Conservation (phyloP, 2,888 invertebrate genomes). For the Andrena haemorrhoa region DNA sequence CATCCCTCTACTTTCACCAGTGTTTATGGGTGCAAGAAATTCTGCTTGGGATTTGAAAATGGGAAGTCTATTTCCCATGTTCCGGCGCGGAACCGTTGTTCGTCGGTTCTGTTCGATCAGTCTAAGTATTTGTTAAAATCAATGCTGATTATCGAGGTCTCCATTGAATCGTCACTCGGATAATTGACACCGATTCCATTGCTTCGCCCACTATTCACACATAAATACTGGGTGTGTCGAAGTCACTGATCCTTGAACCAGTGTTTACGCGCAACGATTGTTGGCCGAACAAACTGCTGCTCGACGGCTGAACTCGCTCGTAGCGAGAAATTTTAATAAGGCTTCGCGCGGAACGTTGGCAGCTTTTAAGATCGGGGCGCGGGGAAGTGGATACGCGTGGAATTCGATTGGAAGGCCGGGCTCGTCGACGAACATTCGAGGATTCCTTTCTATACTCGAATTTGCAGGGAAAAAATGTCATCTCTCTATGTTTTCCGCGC, state of each 20-base stretch:
- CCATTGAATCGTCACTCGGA: not conserved
- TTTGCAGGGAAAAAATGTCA: constrained; percentile 38
- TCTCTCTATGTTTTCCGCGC: constrained; percentile 43
- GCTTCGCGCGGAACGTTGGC: not conserved
- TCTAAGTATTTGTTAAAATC: not conserved
- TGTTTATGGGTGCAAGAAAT: not conserved
- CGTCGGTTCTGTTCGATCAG: not conserved
- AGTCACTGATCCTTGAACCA: constrained; percentile 58
- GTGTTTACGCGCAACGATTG: constrained; percentile 58
- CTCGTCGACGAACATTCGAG: not conserved
- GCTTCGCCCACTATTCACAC: constrained; percentile 43
- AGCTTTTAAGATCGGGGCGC: not conserved
- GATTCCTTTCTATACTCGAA: constrained; percentile 19
- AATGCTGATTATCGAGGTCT: no score
- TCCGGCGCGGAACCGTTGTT: not conserved
- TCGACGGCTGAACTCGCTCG: constrained; percentile 1
- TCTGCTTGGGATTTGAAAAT: not conserved
- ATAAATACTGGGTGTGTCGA: constrained; percentile 56
- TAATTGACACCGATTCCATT: constrained; percentile 37
- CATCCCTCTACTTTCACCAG: not conserved
- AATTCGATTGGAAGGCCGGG: not conserved
- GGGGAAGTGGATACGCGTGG: constrained; percentile 2
- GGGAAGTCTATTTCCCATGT: not conserved
- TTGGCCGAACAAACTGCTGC: constrained; percentile 8
- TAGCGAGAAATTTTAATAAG: not conserved